Evolutionary conservation across 2,797 vertebrate species (phyloP).

Genomic region (Lutjanus argentimaculatus): DNA sequence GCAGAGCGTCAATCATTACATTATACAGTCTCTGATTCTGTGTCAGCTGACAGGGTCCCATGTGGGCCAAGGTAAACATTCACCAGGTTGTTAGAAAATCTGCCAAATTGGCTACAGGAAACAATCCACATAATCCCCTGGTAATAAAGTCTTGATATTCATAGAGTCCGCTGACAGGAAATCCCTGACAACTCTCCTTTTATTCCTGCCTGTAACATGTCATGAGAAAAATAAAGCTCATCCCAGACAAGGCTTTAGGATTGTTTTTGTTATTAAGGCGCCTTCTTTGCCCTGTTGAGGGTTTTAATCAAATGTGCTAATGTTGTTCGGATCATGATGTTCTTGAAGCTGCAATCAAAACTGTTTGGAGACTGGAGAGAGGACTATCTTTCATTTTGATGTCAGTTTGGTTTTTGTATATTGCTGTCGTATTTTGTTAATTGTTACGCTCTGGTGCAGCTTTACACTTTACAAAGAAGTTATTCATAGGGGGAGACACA

Average conservation of each 20-base stretch:
- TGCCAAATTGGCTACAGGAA: slow-evolving; percentile 81
- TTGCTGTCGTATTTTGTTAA: not conserved
- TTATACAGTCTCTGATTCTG: slow-evolving; percentile 43
- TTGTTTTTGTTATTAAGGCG: slow-evolving; percentile 51
- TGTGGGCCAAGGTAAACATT: slow-evolving; percentile 80
- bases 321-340: not conserved
- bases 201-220: slow-evolving; percentile 58
- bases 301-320: slow-evolving; percentile 1
- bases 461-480: slow-evolving; percentile 59
- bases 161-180: slow-evolving; percentile 77
- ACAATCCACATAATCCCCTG: slow-evolving; percentile 78
- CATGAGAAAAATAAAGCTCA: slow-evolving; percentile 60
- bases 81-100: slow-evolving; percentile 75
- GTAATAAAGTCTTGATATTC: slow-evolving; percentile 80
- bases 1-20: slow-evolving; percentile 57
- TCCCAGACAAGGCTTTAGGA: slow-evolving; percentile 45
- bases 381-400: not conserved
- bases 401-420: not conserved
- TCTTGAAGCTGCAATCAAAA: not conserved
- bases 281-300: not conserved
- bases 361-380: too few species aligned
- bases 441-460: slow-evolving; percentile 20
- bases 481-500: slow-evolving; percentile 47
- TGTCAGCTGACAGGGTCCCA: slow-evolving; percentile 73
- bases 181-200: slow-evolving; percentile 72